Evolutionary conservation across 1,140 invertebrate species (phyloP).

Genomic region (Macrocentrus cingulum): DNA sequence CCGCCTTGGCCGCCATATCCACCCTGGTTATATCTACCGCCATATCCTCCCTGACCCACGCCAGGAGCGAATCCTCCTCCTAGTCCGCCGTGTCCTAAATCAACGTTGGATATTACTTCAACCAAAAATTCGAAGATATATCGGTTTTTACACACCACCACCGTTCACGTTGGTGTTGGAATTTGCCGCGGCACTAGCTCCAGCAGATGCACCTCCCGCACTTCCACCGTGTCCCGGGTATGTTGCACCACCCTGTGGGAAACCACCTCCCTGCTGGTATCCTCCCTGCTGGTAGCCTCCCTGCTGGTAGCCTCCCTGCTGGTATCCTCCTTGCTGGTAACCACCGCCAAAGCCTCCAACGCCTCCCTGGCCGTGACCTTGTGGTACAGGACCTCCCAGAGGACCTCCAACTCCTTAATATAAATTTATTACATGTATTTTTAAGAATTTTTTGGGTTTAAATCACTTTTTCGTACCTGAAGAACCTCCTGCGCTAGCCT

Average conservation of each 20-base stretch:
- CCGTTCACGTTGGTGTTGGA: neutral
- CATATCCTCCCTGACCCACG: constrained; percentile 3
- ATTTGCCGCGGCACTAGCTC: neutral
- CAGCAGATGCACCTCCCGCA: constrained; percentile 1
- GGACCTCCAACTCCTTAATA: neutral
- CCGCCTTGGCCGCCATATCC: constrained; percentile 3
- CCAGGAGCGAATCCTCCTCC: neutral
- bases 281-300: constrained; percentile 6
- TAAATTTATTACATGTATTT: too few species aligned
- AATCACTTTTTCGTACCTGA: neutral
- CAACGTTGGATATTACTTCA: neutral
- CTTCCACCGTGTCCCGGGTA: constrained; percentile 1
- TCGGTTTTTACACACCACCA: neutral
- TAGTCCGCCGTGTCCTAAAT: neutral
- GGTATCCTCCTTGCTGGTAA: neutral
- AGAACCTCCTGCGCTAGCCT: neutral
- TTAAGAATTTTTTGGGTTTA: too few species aligned
- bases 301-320: constrained; percentile 6
- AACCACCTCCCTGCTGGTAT: neutral
- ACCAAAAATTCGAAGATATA: neutral
- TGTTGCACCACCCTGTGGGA: neutral
- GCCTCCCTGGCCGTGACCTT: neutral
- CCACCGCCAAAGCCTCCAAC: neutral
- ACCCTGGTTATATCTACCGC: constrained; percentile 4
- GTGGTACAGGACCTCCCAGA: neutral